Evolutionary conservation across 2,113 vertebrate species (phyloP).

Genomic region (Nansenia antarctica): DNA sequence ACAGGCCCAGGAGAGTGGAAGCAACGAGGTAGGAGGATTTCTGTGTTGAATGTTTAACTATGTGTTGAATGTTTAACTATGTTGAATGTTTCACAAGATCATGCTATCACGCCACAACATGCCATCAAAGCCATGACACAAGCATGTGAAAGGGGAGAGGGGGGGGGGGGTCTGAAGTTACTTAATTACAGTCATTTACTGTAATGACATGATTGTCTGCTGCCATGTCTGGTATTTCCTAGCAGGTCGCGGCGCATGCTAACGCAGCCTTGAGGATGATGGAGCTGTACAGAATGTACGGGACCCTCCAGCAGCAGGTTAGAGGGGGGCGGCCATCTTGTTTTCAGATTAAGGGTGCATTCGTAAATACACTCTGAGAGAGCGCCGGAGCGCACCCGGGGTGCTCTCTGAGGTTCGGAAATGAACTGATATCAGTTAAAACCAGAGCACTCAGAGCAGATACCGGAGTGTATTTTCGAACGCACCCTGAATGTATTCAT

Average conservation of each 20-base stretch:
- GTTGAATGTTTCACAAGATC: background rate
- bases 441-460: too few species aligned
- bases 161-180: background rate
- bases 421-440: too few species aligned
- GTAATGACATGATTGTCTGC: conserved; percentile 53
- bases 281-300: conserved; percentile 69
- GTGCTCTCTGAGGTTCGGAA: too few species aligned
- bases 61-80: conserved; percentile 35
- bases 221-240: conserved; percentile 49
- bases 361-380: too few species aligned
- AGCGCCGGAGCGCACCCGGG: too few species aligned
- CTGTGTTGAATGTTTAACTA: conserved; percentile 23
- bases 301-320: conserved; percentile 66
- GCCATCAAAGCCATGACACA: conserved; percentile 28
- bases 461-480: too few species aligned
- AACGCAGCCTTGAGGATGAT: conserved; percentile 71
- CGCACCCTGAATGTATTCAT: too few species aligned
- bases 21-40: conserved; percentile 58
- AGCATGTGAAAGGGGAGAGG: background rate
- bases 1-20: conserved; percentile 63
- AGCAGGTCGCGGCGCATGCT: conserved; percentile 64
- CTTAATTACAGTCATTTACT: conserved; percentile 16
- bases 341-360: background rate
- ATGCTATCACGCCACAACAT: conserved; percentile 12
- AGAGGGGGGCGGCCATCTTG: conserved; percentile 6